Evolutionary conservation across 2,113 vertebrate genomes (phyloP).

Genomic region (Sterna hirundo): DNA sequence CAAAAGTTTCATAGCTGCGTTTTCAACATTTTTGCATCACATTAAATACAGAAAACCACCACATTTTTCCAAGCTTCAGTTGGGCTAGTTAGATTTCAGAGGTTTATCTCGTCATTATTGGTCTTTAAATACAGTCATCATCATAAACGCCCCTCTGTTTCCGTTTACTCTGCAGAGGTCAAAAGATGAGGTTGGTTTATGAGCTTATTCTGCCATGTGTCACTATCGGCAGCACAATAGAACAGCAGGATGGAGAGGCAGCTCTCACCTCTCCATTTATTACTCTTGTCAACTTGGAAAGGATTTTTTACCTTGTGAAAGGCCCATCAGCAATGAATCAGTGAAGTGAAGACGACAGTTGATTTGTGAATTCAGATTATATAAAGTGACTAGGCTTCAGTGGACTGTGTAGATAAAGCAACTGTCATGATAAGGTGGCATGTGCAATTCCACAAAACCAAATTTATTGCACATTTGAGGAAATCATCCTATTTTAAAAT

Average conservation of each 20-base stretch:
- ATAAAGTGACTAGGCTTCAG: slow-evolving; percentile 88
- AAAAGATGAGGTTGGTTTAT: slow-evolving; percentile 86
- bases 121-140: slow-evolving; percentile 85
- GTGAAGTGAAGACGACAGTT: slow-evolving; percentile 83
- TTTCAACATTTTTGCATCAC: neutral
- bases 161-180: slow-evolving; percentile 83
- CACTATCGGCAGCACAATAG: slow-evolving; percentile 74
- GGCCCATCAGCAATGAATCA: slow-evolving; percentile 84
- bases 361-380: slow-evolving; percentile 96
- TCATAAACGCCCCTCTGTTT: slow-evolving; percentile 83
- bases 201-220: slow-evolving; percentile 87
- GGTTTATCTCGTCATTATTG: slow-evolving; percentile 82
- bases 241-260: slow-evolving; percentile 79
- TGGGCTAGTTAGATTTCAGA: slow-evolving; percentile 70
- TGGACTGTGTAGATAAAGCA: slow-evolving; percentile 84
- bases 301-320: slow-evolving; percentile 79
- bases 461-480: slow-evolving; percentile 93
- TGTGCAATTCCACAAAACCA: slow-evolving; percentile 85
- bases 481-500: slow-evolving; percentile 96
- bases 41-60: neutral
- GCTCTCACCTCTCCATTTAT: slow-evolving; percentile 83
- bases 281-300: slow-evolving; percentile 82
- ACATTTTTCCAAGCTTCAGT: neutral
- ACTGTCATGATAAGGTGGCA: slow-evolving; percentile 85
- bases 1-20: neutral